These are phyloP conservation scores for Hormiphora californensis DNA, from an alignment of 37 sponge, comb jelly and placozoan genomes.

Conservation along the genomic window DNA sequence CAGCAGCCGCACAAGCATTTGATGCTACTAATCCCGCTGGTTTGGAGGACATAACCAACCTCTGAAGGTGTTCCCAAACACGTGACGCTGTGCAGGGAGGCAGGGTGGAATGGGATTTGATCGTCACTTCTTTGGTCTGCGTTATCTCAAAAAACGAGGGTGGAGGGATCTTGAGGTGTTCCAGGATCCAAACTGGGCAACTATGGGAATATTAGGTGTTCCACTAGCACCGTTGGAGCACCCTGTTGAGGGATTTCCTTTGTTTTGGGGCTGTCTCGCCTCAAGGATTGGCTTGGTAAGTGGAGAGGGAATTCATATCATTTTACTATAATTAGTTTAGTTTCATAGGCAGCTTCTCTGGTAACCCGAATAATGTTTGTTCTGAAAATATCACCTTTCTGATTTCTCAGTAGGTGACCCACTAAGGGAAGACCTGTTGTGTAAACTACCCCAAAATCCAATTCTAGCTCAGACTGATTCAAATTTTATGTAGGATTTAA, in stretches of 20 bases:
- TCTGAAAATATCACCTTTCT: no score
- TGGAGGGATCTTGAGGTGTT: conserved; percentile 59
- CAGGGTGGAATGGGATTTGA: conserved; percentile 88
- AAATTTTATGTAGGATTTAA: no score
- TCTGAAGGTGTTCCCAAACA: conserved; percentile 69
- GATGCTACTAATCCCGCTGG: conserved; percentile 56
- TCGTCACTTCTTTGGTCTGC: conserved; percentile 85
- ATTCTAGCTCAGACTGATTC: no score
- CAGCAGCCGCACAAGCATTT: conserved; percentile 67
- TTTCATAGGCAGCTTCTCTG: no score
- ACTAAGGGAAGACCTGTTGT: no score
- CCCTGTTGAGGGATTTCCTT: background rate
- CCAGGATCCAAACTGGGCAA: conserved; percentile 66
- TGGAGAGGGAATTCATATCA: no score
- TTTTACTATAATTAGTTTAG: no score
- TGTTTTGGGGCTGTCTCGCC: conserved; percentile 33
- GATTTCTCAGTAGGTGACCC: no score
- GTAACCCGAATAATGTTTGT: no score
- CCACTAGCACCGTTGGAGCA: conserved; percentile 79
- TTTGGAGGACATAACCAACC: conserved; percentile 56
- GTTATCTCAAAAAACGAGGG: conserved; percentile 58
- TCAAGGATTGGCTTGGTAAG: conserved; percentile 1
- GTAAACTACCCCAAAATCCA: no score
- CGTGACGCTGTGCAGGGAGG: conserved; percentile 69
- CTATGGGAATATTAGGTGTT: conserved; percentile 79